Evolutionary conservation across 2,797 vertebrate genomes (phyloP), one percentile per base, ranked within the genome.

Genomic region (Smutsia temminckii): DNA sequence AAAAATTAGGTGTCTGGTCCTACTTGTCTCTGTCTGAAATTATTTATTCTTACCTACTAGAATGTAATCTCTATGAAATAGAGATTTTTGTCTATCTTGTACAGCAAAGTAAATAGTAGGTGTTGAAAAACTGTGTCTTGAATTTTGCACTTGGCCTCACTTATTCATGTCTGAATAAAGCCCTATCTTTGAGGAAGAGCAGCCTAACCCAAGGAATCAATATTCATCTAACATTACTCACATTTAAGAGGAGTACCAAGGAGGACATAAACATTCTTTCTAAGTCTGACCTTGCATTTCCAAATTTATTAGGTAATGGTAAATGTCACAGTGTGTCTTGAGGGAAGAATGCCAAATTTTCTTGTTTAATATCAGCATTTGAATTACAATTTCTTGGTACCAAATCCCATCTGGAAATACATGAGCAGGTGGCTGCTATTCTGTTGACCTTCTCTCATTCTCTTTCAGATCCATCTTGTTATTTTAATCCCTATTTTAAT

Each of bases 351-450:
- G 68, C 25, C 87, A 90, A 51, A 8, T 64, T 97, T 97, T 92
- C 86, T 68, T 46, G 51, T 72, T 92, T 89, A 93, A 96, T 59
- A 83, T 84, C 29, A 81, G 59, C 79, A 68, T 83, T 42, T 83
- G 34, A 96, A 94, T 92, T 95, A 94, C 29, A 93, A 85, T 97
- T 97, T 96, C 14, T n/a, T 89, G 71, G 42, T 94, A 95, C 63
- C 40, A 94, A 93, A 88, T 78, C 34, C 85, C 94, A 93, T 32
- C 40, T 96, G 87, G 55, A 96, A 88, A 93, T 96, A 93, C 27
- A 66, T 46, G 42, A 96, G 23, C 20, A 88, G 92, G 51, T 93
- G 57, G 6, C 20, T 75, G 42, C 17, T 90, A 37, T 88, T 94
- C 68, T 96, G 25, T 61, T 96, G 90, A 94, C 68, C 68, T 93